Conservation (phyloP, 2,888 invertebrate species). For the Pachydiplax longipennis region DNA sequence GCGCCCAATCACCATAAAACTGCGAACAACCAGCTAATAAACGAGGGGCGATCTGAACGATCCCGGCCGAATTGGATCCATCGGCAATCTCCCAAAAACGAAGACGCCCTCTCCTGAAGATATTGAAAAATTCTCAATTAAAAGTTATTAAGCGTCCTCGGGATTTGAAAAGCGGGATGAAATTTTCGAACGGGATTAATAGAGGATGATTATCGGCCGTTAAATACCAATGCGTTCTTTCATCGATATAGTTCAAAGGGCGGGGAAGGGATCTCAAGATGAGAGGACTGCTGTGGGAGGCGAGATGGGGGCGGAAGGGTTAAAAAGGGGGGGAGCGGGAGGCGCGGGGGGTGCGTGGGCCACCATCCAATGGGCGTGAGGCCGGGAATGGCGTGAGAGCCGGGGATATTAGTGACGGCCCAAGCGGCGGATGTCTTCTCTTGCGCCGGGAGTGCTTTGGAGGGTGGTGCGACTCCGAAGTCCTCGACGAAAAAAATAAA, state of each 20-base stretch:
- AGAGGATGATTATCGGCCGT: neutral
- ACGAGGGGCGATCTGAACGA: neutral
- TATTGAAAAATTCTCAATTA: neutral
- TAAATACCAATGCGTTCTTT: neutral
- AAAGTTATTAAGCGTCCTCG: neutral
- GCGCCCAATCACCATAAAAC: neutral
- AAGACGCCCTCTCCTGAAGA: neutral
- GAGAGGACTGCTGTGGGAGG: neutral
- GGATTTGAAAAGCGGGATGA: neutral
- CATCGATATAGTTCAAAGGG: neutral
- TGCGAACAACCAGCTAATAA: neutral
- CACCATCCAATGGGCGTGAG: slow-evolving; percentile 29
- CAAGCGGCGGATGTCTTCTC: slow-evolving; percentile 20
- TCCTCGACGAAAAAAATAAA: neutral
- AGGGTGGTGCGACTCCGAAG: slow-evolving; percentile 39
- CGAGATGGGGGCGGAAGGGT: neutral
- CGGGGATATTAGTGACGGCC: slow-evolving; percentile 30
- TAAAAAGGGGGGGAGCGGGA: neutral
- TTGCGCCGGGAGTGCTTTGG: neutral
- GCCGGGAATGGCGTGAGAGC: slow-evolving; percentile 20
- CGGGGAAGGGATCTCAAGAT: neutral
- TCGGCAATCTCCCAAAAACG: neutral
- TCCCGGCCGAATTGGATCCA: neutral
- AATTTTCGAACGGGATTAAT: neutral
- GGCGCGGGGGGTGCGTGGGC: slow-evolving; percentile 7